phyloP scores from a whole-genome alignment of 2,888 invertebrate genomes.

The Noctua janthe region DNA sequence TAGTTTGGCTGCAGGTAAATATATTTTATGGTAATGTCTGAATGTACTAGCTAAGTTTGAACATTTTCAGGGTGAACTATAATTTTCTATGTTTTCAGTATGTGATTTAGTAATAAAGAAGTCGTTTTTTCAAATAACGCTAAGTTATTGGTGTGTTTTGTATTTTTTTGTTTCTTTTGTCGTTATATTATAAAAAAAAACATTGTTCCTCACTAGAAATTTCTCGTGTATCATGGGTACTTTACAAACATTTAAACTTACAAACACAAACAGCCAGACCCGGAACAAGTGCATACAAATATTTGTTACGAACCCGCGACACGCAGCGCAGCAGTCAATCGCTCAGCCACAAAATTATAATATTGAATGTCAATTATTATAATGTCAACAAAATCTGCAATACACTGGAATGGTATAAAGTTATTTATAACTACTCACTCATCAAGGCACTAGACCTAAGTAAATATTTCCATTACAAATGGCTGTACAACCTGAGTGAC shows the following conservation, averaged over 20 bases:
- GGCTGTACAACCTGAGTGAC: background rate
- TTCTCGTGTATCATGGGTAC: too few species aligned
- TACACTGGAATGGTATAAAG: background rate
- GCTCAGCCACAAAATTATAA: background rate
- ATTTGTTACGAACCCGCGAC: too few species aligned
- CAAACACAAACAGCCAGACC: too few species aligned
- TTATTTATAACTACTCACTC: background rate
- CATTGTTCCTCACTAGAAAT: too few species aligned
- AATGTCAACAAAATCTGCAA: background rate
- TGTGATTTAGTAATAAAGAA: background rate
- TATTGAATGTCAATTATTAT: background rate
- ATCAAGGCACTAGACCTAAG: background rate
- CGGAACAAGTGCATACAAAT: too few species aligned
- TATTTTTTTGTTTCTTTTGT: background rate
- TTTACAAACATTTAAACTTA: too few species aligned
- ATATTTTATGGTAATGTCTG: conserved; percentile 5
- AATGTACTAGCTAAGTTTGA: background rate
- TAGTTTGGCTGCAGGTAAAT: conserved; percentile 17
- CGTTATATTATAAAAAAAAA: background rate
- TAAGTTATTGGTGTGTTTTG: background rate
- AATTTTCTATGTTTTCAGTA: background rate
- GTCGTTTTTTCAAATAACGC: too few species aligned
- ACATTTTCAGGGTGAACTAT: background rate
- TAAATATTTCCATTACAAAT: background rate
- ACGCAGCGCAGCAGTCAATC: too few species aligned